Conservation (phyloP, 1,140 invertebrate species). For the Pectinophora gossypiella region DNA sequence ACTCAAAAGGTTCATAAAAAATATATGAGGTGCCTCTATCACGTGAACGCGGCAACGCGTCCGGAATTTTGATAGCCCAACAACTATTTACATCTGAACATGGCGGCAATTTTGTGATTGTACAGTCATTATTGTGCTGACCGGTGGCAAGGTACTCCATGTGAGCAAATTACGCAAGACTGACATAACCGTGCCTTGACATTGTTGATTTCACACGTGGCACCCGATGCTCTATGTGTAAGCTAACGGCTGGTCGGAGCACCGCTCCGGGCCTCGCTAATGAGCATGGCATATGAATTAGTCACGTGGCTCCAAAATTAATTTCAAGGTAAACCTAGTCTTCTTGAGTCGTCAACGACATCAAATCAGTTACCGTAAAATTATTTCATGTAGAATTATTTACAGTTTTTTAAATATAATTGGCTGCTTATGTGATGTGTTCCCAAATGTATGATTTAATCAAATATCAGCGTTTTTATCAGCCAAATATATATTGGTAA, state of each 20-base stretch:
- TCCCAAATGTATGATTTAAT: no score
- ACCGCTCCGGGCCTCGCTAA: background rate
- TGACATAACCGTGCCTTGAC: conserved; percentile 61
- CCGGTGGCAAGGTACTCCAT: background rate
- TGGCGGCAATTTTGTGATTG: background rate
- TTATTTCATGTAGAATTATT: no score
- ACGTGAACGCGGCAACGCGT: background rate
- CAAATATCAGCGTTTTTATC: no score
- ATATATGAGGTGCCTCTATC: background rate
- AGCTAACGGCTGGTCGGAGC: background rate
- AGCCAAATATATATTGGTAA: no score
- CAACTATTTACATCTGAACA: background rate
- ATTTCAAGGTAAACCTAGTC: no score
- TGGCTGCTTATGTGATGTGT: no score
- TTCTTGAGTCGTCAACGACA: no score
- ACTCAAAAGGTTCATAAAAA: background rate
- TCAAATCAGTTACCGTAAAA: no score
- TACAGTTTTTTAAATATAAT: no score
- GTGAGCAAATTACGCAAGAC: conserved; percentile 34
- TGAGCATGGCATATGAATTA: background rate
- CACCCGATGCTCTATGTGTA: background rate
- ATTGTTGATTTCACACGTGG: conserved; percentile 22
- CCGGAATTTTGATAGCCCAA: background rate
- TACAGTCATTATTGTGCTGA: background rate
- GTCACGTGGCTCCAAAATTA: no score